Evolutionary conservation across 1,140 invertebrate species (phyloP).

Genomic region (Thalassaphorura encarpata): DNA sequence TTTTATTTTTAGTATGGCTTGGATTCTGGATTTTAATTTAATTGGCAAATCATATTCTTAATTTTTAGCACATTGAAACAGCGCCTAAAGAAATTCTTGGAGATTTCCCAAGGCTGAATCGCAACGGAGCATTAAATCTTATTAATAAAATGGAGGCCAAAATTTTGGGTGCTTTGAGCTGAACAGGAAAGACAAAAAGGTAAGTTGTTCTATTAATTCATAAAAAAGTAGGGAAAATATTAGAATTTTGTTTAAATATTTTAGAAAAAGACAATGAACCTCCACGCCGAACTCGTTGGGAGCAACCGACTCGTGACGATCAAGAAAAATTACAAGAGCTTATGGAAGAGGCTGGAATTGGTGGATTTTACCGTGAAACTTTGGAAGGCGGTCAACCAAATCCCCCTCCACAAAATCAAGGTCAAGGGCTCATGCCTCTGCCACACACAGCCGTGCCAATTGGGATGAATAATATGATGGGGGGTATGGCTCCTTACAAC

Average conservation of each 20-base stretch:
- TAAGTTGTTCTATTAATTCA: not conserved
- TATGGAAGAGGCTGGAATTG: constrained; percentile 30
- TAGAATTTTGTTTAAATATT: too few relatives aligned
- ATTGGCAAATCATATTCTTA: not conserved
- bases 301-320: constrained; percentile 29
- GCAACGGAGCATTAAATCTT: constrained; percentile 51
- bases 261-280: constrained; percentile 6
- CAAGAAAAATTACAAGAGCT: constrained; percentile 31
- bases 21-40: not conserved
- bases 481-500: too few relatives aligned
- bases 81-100: constrained; percentile 81
- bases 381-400: not conserved
- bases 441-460: not conserved
- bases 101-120: constrained; percentile 67
- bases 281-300: constrained; percentile 23
- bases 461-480: not conserved
- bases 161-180: constrained; percentile 6
- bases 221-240: too few relatives aligned
- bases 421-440: too few relatives aligned
- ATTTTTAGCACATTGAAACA: constrained; percentile 68
- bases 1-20: too few relatives aligned
- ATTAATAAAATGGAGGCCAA: constrained; percentile 29
- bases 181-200: constrained; percentile 4
- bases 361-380: constrained; percentile 11
- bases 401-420: not conserved